Base-by-base conservation (phyloP, 2,888 invertebrate species). In the Xanthia icteritia region DNA sequence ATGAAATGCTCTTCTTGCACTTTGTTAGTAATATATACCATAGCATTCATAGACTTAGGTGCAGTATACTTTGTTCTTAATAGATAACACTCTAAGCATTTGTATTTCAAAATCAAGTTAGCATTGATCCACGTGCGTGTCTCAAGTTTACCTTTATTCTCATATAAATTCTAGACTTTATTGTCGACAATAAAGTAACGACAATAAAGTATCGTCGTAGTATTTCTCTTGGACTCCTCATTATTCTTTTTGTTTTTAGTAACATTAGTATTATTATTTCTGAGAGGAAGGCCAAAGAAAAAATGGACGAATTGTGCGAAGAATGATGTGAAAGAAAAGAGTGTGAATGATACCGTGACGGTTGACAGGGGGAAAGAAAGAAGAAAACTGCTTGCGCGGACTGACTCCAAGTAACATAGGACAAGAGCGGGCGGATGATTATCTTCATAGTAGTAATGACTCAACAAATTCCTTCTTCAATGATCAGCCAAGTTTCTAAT, bases 61-160 rank as follows among this genome's bases (percentile, higher is more conserved):
- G 15, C 3, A 51, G 8, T 70, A 56, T 39, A 51, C 31, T 27
- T 54, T 72, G 31, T 60, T 78, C n/a, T 60, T 8, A 23, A 66
- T 20, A 66, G 42, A 63, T 67, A 66, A 61, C 56, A 63, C 15
- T 31, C 15, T 17, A 15, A 69, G 15, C 31, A 36, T 63, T 60
- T 82, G 31, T 65, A 56, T 82, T 82, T 65, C 79, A n/a, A 71
- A 64, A 82, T 82, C 71, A 69, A 56, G 74, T 69, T 65, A 13
- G 23, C 65, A 83, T 82, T 82, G 65, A 63, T 58, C 23, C 79
- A 74, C 71, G 74, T 78, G 77, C 58, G 60, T 64, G 20, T 56
- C 23, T 76, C 56, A 20, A 68, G 20, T 54, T 15, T 67, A 23
- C 66, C 27, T 74, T 60, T 60, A 71, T 56, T 36, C 23, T 67